Evolutionary conservation across 2,113 vertebrate species (phyloP), one percentile per base, ranked within the genome.

Genomic region (Grammomys dolichurus): DNA sequence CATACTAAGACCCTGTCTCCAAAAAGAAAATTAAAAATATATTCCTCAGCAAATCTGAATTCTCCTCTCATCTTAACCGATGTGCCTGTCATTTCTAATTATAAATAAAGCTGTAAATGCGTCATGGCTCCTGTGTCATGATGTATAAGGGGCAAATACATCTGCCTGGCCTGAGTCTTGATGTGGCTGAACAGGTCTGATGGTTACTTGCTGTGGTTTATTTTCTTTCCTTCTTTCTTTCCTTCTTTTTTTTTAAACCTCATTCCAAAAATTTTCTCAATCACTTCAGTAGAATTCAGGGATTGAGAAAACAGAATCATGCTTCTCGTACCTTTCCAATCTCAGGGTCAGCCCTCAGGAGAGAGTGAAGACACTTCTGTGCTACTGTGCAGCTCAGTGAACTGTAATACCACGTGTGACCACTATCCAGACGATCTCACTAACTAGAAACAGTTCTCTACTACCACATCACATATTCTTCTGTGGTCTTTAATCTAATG

Each of bases 31-130:
- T 14, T 33, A 69, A 12, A 69, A 33, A 33, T 67, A 31, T 31
- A 67, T 13, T 31, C 11, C 28, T 5, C 65, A 13, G 28, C 65
- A 69, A 87, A 40, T 56, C 14, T 9, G 82, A 93, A 87, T 75
- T 90, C 65, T 94, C 46, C 89, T 67, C 75, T 93, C 63, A 89
- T 84, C 10, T 63, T 98, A 86, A 96, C 96, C 60, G 91, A 95
- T 84, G 40, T 65, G 85, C 9, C 46, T 94, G 48, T 95, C 36
- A 24, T 58, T 58, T n/a, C 31, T 91, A 87, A 87, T 48, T 91
- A 54, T 69, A 86, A 80, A 19, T 65, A 85, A 95, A 89, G 33
- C 72, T 81, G 87, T 82, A 94, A 91, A 72, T 67, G 78, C 75
- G 20, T 76, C n/a, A n/a, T 63, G 69, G 36, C 36, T 51, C 33